Conservation (phyloP, 2,888 invertebrate genomes). For the Macrosiphum euphorbiae region DNA sequence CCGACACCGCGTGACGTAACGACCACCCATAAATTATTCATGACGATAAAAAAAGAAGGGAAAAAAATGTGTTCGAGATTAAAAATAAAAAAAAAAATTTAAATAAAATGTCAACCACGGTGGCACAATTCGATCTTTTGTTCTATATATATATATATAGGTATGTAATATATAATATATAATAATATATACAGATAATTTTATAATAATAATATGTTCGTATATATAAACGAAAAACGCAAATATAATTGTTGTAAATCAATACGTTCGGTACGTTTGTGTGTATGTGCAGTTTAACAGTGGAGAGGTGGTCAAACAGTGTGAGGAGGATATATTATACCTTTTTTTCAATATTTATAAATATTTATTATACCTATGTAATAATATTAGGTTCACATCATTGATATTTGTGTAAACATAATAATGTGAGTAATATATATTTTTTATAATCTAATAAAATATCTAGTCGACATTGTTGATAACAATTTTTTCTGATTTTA, state of each 20-base stretch:
- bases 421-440: background rate
- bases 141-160: background rate
- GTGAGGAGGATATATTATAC: background rate
- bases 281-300: background rate
- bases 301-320: background rate
- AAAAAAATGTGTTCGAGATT: background rate
- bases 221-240: background rate
- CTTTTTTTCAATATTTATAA: background rate
- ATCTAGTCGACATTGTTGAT: background rate
- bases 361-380: background rate
- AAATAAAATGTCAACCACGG: background rate
- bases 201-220: background rate
- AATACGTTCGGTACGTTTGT: background rate
- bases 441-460: background rate
- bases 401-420: background rate
- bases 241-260: constrained; percentile 1
- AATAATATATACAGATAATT: background rate
- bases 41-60: background rate
- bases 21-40: constrained; percentile 19
- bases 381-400: too few relatives aligned
- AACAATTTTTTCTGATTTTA: background rate
- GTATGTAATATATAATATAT: background rate
- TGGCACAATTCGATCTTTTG: background rate
- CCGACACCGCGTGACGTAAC: background rate
- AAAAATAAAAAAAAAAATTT: background rate